Evolutionary conservation across 53 echinoderm and acorn worm species (phyloP).

Genomic region (Crossaster papposus): DNA sequence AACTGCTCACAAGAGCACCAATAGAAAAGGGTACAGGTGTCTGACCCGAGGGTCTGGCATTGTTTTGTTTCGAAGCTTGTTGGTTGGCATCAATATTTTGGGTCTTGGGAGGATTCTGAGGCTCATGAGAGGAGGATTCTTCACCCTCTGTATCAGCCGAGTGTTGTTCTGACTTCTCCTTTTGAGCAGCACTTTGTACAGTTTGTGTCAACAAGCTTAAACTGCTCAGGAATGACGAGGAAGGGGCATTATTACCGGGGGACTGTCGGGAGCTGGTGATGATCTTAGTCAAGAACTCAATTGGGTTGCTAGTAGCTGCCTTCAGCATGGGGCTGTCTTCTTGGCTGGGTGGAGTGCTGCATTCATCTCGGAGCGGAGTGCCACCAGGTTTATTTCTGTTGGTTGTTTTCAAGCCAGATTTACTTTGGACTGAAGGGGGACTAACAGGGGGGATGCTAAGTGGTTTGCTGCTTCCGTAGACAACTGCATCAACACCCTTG

Average conservation of each 20-base stretch:
- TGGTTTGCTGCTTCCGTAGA: neutral
- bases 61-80: constrained; percentile 14
- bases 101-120: neutral
- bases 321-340: constrained; percentile 63
- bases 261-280: constrained; percentile 63
- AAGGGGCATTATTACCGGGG: constrained; percentile 40
- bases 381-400: constrained; percentile 58
- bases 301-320: constrained; percentile 75
- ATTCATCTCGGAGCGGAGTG: constrained; percentile 78
- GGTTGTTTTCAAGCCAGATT: constrained; percentile 1
- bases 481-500: neutral
- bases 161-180: constrained; percentile 23
- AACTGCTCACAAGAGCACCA: constrained; percentile 30
- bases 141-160: neutral
- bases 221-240: constrained; percentile 70
- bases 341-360: constrained; percentile 50
- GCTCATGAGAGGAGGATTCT: neutral
- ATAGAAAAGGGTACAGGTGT: constrained; percentile 23
- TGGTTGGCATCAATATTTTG: neutral
- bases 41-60: neutral
- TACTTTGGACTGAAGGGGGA: neutral
- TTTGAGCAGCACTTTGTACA: constrained; percentile 52
- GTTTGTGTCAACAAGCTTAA: constrained; percentile 68
- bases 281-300: constrained; percentile 72
- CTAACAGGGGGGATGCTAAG: neutral